A percentile compares a stretch with the other conserved stretches of the same genome.
Conservation (phyloP, 2,113 vertebrate genomes). For the Xiphophorus hellerii region DNA sequence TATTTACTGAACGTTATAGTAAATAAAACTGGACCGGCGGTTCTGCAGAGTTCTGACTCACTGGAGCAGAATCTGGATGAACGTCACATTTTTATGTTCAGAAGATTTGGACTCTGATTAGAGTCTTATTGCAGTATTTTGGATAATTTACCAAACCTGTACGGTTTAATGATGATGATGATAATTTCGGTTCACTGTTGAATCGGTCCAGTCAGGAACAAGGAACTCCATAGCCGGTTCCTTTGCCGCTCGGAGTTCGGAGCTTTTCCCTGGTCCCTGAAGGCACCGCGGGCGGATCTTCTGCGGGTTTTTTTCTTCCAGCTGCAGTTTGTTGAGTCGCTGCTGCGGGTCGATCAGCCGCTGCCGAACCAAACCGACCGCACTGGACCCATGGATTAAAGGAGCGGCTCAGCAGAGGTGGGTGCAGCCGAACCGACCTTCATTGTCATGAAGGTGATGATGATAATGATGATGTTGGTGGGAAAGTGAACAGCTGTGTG, state of each 20-base stretch:
- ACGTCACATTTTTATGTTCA: no score
- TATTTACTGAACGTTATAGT: not conserved
- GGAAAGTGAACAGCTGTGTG: slow-evolving; percentile 41
- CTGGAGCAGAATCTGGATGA: no score
- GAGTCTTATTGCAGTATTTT: no score
- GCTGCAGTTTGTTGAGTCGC: slow-evolving; percentile 11
- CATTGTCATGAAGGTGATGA: not conserved
- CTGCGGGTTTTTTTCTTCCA: not conserved
- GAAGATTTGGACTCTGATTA: no score
- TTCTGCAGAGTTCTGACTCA: no score
- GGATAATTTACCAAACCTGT: no score
- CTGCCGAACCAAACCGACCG: not conserved
- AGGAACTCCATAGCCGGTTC: not conserved
- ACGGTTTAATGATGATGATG: no score
- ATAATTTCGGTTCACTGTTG: no score
- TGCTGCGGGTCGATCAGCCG: not conserved
- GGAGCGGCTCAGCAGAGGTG: slow-evolving; percentile 21
- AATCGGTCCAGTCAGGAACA: not conserved
- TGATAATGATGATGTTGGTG: not conserved
- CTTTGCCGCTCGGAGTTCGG: not conserved
- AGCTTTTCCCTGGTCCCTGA: slow-evolving; percentile 17
- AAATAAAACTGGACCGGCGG: not conserved
- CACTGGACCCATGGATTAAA: slow-evolving; percentile 50
- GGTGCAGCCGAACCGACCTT: not conserved
- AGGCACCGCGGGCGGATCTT: slow-evolving; percentile 48